These are phyloP conservation scores for Bombus confusus DNA, from an alignment of 1,140 invertebrate genomes.

Conservation along the genomic window DNA sequence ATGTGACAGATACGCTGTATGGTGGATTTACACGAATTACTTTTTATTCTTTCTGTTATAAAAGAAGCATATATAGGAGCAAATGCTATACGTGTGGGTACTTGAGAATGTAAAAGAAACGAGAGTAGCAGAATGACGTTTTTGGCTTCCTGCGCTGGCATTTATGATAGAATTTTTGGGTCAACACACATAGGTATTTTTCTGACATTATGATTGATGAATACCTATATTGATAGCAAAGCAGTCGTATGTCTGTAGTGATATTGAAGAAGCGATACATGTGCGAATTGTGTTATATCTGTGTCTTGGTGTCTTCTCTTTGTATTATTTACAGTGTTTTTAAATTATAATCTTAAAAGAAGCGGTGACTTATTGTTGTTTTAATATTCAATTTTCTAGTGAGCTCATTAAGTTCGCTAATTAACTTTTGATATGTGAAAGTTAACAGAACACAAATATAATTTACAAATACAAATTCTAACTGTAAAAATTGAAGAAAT, in stretches of 20 bases:
- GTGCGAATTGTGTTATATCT: too few species aligned
- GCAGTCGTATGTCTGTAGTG: too few species aligned
- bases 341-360: too few species aligned
- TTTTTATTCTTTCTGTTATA: background rate
- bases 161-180: background rate
- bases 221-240: too few species aligned
- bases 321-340: too few species aligned
- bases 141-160: background rate
- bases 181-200: background rate
- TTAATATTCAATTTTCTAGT: too few species aligned
- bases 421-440: background rate
- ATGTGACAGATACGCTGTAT: rapidly evolving
- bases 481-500: background rate
- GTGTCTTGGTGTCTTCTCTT: too few species aligned
- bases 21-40: background rate
- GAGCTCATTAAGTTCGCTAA: background rate
- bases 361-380: too few species aligned
- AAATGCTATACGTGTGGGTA: background rate
- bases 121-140: background rate
- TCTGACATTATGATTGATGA: background rate
- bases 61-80: background rate
- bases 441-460: background rate
- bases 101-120: background rate
- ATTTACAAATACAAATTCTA: background rate
- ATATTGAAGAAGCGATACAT: too few species aligned